A percentile compares a stretch with the other conserved stretches of the same genome.
phyloP scores from a whole-genome alignment of 1,140 invertebrate genomes.

The Drosophila rhopaloa region DNA sequence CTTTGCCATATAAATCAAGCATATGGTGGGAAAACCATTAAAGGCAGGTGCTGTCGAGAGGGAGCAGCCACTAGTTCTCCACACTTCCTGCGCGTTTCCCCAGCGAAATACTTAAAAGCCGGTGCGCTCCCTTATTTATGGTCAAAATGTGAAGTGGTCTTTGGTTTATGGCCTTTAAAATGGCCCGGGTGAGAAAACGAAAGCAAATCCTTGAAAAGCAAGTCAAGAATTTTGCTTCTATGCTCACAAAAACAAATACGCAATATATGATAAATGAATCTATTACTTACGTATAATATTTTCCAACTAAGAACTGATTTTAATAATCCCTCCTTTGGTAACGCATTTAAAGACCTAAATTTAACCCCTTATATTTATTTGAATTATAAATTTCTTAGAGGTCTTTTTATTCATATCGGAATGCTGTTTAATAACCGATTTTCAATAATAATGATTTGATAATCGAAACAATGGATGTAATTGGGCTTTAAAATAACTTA shows the following conservation, averaged over 20 bases:
- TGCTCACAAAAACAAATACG: background rate
- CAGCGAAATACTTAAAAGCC: slow-evolving; percentile 57
- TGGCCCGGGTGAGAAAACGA: background rate
- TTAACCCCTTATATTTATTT: no score
- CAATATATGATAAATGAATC: background rate
- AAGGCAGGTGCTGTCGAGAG: slow-evolving; percentile 47
- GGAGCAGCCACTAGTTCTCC: slow-evolving; percentile 4
- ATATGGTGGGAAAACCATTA: slow-evolving; percentile 48
- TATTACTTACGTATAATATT: background rate
- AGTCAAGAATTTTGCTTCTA: no score
- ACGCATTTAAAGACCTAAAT: no score
- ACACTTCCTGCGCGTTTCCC: slow-evolving; percentile 54
- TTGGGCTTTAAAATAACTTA: no score
- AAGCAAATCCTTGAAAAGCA: background rate
- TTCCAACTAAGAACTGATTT: no score
- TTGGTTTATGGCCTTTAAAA: slow-evolving; percentile 49
- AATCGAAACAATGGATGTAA: no score
- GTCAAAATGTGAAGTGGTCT: slow-evolving; percentile 53
- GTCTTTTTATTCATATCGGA: no score
- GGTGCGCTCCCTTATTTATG: slow-evolving; percentile 61
- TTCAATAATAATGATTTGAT: no score
- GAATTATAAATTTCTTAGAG: no score
- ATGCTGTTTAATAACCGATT: no score
- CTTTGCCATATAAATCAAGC: slow-evolving; percentile 58
- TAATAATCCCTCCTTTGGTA: no score